A percentile compares a stretch with the other conserved stretches of the same genome.
These are phyloP conservation scores for Zootoca vivipara DNA, from an alignment of 2,113 vertebrate genomes.

Conservation along the genomic window DNA sequence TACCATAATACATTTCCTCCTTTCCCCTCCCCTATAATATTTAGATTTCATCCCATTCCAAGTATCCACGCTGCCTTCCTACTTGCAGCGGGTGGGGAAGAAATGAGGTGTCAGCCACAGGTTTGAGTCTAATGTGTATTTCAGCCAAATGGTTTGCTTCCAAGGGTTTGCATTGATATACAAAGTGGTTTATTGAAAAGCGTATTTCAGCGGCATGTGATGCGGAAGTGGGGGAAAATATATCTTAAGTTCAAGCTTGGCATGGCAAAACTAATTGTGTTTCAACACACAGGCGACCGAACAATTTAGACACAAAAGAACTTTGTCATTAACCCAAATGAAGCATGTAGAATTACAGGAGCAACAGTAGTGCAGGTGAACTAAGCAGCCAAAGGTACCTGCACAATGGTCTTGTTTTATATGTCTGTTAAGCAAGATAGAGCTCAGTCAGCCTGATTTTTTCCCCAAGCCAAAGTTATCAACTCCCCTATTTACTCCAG, in stretches of 20 bases:
- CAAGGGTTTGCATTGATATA: too few relatives aligned
- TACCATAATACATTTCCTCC: too few relatives aligned
- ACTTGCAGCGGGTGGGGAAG: background rate
- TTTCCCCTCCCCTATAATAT: too few relatives aligned
- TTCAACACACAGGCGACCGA: background rate
- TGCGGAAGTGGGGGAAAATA: background rate
- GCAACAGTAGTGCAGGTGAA: slow-evolving; percentile 29
- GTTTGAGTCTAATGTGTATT: background rate
- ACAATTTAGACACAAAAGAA: slow-evolving; percentile 36
- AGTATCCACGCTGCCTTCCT: too few relatives aligned
- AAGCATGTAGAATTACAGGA: slow-evolving; percentile 20
- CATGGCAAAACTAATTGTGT: background rate
- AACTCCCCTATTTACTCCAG: background rate
- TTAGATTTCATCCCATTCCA: too few relatives aligned
- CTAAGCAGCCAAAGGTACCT: slow-evolving; percentile 17
- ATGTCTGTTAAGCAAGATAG: slow-evolving; percentile 45
- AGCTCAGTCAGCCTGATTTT: slow-evolving; percentile 51
- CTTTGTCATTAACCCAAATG: slow-evolving; percentile 19
- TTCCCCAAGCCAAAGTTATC: slow-evolving; percentile 41
- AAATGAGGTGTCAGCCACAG: background rate
- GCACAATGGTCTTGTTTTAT: slow-evolving; percentile 22
- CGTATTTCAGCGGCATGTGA: background rate
- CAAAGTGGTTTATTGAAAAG: background rate
- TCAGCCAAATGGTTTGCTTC: background rate
- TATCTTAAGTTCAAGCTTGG: background rate